These are phyloP conservation scores for Neodontobutis hainanensis DNA, from an alignment of 2,113 vertebrate species.

Conservation along the genomic window DNA sequence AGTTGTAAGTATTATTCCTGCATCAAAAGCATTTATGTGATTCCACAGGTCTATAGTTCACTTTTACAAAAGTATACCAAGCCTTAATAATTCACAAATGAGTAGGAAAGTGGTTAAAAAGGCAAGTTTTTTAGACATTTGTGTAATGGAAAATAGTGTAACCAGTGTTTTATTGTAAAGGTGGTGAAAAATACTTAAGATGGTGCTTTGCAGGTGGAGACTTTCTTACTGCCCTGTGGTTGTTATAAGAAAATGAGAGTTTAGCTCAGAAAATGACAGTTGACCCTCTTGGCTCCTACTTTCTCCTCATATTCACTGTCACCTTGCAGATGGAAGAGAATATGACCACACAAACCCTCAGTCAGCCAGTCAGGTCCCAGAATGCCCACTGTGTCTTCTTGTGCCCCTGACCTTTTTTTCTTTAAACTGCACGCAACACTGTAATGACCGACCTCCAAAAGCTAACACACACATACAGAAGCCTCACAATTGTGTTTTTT, in stretches of 20 bases:
- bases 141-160: no score
- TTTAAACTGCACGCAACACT: constrained; percentile 54
- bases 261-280: constrained; percentile 77
- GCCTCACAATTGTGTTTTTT: constrained; percentile 65
- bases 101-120: no score
- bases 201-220: constrained; percentile 20
- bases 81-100: no score
- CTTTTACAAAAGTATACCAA: no score
- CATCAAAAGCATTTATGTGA: no score
- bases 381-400: constrained; percentile 45
- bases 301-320: constrained; percentile 69
- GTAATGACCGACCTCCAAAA: constrained; percentile 48
- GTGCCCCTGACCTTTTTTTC: constrained; percentile 53
- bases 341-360: constrained; percentile 39
- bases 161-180: background rate
- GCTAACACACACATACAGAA: constrained; percentile 19
- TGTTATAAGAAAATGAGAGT: constrained; percentile 71
- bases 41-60: no score
- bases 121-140: no score
- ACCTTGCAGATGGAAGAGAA: constrained; percentile 58
- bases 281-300: constrained; percentile 69
- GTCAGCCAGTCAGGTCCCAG: background rate
- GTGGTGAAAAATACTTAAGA: background rate
- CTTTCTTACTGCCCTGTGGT: constrained; percentile 55
- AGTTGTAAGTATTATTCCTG: no score